Evolutionary conservation across 2,888 invertebrate genomes (phyloP).

Genomic region (Meteorus colon): DNA sequence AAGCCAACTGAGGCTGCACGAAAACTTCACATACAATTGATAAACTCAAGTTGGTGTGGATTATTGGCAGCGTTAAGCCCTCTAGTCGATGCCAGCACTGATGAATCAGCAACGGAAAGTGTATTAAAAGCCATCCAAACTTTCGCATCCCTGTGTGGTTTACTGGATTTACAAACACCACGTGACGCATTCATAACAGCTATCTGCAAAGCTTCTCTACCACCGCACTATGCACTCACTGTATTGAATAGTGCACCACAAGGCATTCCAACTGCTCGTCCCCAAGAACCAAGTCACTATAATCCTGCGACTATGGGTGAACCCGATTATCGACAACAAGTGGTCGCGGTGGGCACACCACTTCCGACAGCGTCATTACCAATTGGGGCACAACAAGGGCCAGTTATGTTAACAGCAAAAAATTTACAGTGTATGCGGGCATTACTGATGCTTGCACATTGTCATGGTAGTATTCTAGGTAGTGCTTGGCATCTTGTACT

Average conservation of each 20-base stretch:
- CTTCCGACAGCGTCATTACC: constrained; percentile 89
- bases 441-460: constrained; percentile 89
- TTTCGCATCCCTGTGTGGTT: constrained; percentile 91
- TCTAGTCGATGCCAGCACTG: constrained; percentile 94
- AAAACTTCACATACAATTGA: constrained; percentile 81
- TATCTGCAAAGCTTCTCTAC: constrained; percentile 96
- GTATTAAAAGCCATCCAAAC: constrained; percentile 94
- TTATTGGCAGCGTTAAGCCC: constrained; percentile 93
- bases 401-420: constrained; percentile 97
- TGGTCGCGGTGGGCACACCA: constrained; percentile 97
- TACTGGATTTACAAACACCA: constrained; percentile 84
- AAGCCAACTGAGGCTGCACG: constrained; percentile 73
- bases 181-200: constrained; percentile 96
- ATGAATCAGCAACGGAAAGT: constrained; percentile 93
- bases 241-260: constrained; percentile 82
- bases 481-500: constrained; percentile 97
- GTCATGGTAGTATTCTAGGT: constrained; percentile 93
- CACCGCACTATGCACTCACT: constrained; percentile 94
- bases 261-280: constrained; percentile 72
- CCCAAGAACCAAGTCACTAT: constrained; percentile 65
- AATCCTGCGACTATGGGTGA: constrained; percentile 75
- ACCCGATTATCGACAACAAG: constrained; percentile 91
- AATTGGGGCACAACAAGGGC: constrained; percentile 85
- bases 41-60: constrained; percentile 97
- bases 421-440: constrained; percentile 98